Percentiles rank a stretch among this genome's conserved stretches.
These are phyloP conservation scores for Cheilosia vulpina DNA, from an alignment of 2,888 invertebrate species.

Conservation along the genomic window DNA sequence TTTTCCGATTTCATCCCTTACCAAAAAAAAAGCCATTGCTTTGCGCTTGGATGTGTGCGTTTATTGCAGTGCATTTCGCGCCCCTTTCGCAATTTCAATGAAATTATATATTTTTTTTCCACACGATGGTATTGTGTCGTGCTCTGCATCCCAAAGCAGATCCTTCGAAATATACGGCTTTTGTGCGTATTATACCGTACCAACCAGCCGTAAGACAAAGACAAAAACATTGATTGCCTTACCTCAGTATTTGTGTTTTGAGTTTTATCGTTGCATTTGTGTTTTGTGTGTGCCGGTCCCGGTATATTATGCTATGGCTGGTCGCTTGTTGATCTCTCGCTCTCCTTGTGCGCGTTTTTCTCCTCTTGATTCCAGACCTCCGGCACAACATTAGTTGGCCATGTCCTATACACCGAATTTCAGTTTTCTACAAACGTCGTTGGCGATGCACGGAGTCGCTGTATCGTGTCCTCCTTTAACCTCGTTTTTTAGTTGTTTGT, in stretches of 20 bases:
- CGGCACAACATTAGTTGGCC: constrained; percentile 67
- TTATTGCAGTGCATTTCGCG: constrained; percentile 51
- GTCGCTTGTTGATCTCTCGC: constrained; percentile 73
- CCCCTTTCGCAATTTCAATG: constrained; percentile 61
- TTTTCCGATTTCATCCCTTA: constrained; percentile 67
- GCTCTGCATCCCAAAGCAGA: constrained; percentile 41
- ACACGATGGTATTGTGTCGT: not conserved
- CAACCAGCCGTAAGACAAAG: constrained; percentile 57
- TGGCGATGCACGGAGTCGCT: constrained; percentile 68
- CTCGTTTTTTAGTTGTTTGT: constrained; percentile 64
- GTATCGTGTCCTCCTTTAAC: constrained; percentile 56
- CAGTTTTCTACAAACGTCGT: constrained; percentile 71
- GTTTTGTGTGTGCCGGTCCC: constrained; percentile 12
- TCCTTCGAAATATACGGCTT: constrained; percentile 55
- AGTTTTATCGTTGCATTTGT: constrained; percentile 27
- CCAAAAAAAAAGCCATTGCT: constrained; percentile 11
- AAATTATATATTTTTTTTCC: constrained; percentile 35
- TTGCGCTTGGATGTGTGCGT: constrained; percentile 17
- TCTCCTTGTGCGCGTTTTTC: constrained; percentile 54
- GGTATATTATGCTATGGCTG: constrained; percentile 27
- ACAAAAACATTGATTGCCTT: constrained; percentile 64
- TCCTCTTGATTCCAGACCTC: constrained; percentile 71
- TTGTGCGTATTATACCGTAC: constrained; percentile 40
- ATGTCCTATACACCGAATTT: constrained; percentile 67
- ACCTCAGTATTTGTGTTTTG: constrained; percentile 34